Base-by-base conservation (phyloP, 1,140 invertebrate genomes). In the Planococcus citri region DNA sequence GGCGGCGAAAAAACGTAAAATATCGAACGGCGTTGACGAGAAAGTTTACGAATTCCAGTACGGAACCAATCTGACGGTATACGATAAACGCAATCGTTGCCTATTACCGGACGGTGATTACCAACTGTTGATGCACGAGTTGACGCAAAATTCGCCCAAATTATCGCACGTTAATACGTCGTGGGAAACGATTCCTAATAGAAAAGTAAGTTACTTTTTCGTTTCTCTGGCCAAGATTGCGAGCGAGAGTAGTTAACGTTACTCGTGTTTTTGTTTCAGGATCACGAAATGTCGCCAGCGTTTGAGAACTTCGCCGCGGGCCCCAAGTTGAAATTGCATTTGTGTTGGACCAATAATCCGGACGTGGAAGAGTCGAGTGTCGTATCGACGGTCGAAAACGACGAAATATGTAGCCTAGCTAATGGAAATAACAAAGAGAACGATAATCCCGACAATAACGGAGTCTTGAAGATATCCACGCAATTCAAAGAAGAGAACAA, bases 1-100 rank as follows among this genome's bases (percentile, higher is more conserved):
- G 33, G 81, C 80, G 80, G 70, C 86, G 84, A 76, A 83, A 82
- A 74, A 81, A 83, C 33, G 87, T 84, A 79, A 81, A 80, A 20
- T 77, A 77, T 61, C 79, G 77, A 79, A 80, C 60, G 77, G 77
- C 41, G 58, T 73, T 71, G 73, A 76, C 61, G 72, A 74, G 72
- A 82, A 85, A 70, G 85, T 85, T 74, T 81, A 82, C 8, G 86
- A 69, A 41, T 70, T 88, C 76, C 77, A 88, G 2, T 92, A 88
- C 76, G 88, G 89, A 29, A 89, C 90, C 60, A 92, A 95, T 78
- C 79, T 97, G 20, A 88, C 92, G 58, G 85, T 97, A 21, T 95
- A 92, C 77, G 93, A 97, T 76, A 92, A 93, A 77, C 87, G 93
- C 73, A 92, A 88, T 76, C 84, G 89, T 8, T 95, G 92, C 76